phyloP scores from a whole-genome alignment of 2,113 vertebrate species.

The Antechinus stuartii region DNA sequence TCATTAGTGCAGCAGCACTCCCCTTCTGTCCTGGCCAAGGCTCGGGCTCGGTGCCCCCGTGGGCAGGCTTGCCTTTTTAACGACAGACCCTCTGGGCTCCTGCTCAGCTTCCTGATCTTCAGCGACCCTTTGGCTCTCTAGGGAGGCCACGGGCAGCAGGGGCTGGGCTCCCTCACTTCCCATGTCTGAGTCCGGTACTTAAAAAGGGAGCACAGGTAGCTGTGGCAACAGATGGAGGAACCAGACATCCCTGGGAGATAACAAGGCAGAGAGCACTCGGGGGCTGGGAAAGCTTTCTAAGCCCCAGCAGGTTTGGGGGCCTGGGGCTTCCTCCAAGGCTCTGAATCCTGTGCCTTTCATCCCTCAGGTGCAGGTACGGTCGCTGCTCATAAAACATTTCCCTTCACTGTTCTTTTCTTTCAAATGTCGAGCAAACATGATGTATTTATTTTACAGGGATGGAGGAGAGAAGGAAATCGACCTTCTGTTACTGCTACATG shows the following conservation, averaged over 20 bases:
- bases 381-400: neutral
- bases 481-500: neutral
- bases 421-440: neutral
- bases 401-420: neutral
- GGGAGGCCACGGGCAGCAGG: neutral
- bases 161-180: neutral
- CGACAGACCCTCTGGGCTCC: neutral
- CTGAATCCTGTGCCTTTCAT: neutral
- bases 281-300: neutral
- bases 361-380: neutral
- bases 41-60: neutral
- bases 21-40: neutral
- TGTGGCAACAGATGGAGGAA: neutral
- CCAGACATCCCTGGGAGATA: neutral
- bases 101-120: constrained; percentile 9
- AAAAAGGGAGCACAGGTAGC: neutral
- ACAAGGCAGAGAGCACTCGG: neutral
- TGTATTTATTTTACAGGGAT: neutral
- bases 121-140: neutral
- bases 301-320: neutral
- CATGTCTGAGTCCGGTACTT: neutral
- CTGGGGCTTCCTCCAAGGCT: neutral
- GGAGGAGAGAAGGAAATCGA: neutral
- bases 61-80: neutral
- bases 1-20: constrained; percentile 12